Base-by-base conservation (phyloP, 2,113 vertebrate genomes). In the cat (Felis catus) region DNA sequence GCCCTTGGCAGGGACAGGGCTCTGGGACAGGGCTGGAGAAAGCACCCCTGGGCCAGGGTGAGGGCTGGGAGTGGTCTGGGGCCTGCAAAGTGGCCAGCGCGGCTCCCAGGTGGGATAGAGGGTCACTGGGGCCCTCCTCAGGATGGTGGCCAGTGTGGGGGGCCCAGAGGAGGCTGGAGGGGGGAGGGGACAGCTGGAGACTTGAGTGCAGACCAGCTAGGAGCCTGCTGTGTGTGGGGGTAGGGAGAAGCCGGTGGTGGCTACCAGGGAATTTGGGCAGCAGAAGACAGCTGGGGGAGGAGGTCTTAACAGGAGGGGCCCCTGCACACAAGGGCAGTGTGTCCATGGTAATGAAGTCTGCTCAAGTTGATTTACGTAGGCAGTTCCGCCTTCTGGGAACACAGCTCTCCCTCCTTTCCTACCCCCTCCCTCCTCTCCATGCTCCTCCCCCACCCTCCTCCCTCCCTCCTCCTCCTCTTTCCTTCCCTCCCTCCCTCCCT, bases 81-180 rank as follows among this genome's bases (percentile, higher is more conserved):
- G 18, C 19, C n/a, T 6, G 18, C 18, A 58, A 18, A 21, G 16
- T 71, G 68, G n/a, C 55, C 16, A 15, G 33, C 7, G 66, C 2
- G 3, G 33, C 66, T 70, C 66, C 66, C n/a, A 36, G 4, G 18
- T 19, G 15, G 68, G 68, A 18, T 16, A 36, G n/a, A 18, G 68
- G 8, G n/a, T 71, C 68, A 18, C n/a, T 36, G n/a, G 65, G 8
- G 1, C 68, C 68, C 8, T 21, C n/a, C 8, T 19, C 18, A 71
- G 68, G n/a, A 36, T 2, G 36, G 70, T 12, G 11, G 36, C 4
- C 19, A 39, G n/a, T 1, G 4, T 73, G 19, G n/a, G n/a, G n/a
- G 0, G 4, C 0, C 0, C n/a, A 73, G n/a, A 19, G 36, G 70
- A 23, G 18, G n/a, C 36, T 39, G 10, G 70, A 39, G 10, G 36